These are phyloP conservation scores for Metellina segmentata DNA, from an alignment of 2,888 invertebrate species.

Conservation along the genomic window DNA sequence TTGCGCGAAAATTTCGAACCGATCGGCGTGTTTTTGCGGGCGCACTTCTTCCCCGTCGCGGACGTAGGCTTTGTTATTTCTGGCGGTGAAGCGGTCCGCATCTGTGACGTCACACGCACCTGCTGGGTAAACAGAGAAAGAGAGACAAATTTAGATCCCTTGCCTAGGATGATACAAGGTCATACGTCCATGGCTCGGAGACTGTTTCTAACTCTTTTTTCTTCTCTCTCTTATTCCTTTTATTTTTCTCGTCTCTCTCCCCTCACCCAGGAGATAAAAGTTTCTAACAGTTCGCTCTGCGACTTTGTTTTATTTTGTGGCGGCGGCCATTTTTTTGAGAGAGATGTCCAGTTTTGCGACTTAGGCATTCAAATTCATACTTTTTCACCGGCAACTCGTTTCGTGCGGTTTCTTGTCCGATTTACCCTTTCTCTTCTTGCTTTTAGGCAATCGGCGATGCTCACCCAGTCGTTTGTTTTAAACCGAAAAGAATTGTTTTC, in stretches of 20 bases:
- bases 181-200: constrained; percentile 58
- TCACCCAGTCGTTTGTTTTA: too few relatives aligned
- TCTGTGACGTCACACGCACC: constrained; percentile 76
- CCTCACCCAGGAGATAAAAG: constrained; percentile 64
- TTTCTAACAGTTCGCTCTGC: constrained; percentile 72
- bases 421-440: background rate
- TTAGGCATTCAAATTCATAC: background rate
- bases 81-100: constrained; percentile 50
- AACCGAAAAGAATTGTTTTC: too few relatives aligned
- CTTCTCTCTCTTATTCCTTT: constrained; percentile 25
- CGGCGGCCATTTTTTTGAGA: constrained; percentile 40
- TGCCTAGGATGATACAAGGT: constrained; percentile 75
- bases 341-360: constrained; percentile 33
- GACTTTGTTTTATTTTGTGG: constrained; percentile 69
- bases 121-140: constrained; percentile 77
- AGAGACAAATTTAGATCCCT: constrained; percentile 77
- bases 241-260: constrained; percentile 35
- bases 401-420: background rate
- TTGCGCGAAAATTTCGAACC: background rate
- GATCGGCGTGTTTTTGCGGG: background rate
- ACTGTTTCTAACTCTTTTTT: constrained; percentile 63
- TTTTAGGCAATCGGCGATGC: too few relatives aligned
- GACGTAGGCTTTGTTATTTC: constrained; percentile 68
- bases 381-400: background rate
- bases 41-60: constrained; percentile 67